These are phyloP conservation scores for Lycodopsis pacificus DNA, from an alignment of 2,797 vertebrate species.

Conservation along the genomic window DNA sequence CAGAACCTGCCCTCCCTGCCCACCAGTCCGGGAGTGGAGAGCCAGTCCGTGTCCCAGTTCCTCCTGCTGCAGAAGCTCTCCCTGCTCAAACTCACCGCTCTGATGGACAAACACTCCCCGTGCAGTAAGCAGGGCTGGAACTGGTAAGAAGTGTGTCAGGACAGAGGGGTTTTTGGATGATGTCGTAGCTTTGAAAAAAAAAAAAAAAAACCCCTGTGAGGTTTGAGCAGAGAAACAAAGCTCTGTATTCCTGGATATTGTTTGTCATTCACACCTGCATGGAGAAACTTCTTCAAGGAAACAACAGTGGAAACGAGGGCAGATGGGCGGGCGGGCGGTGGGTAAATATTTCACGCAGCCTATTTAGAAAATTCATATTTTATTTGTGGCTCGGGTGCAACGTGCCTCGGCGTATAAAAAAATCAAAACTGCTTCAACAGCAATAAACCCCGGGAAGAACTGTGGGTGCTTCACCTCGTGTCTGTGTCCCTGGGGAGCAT, in stretches of 20 bases:
- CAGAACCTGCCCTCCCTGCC: conserved; percentile 69
- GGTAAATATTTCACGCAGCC: conserved; percentile 62
- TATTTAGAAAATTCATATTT: conserved; percentile 59
- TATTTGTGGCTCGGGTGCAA: conserved; percentile 70
- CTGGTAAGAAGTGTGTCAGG: conserved; percentile 83
- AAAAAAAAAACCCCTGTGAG: too few species aligned
- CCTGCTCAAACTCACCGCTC: conserved; percentile 87
- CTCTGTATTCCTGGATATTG: neutral
- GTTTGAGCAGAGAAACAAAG: neutral
- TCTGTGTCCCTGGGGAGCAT: neutral
- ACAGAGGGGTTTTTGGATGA: rapidly evolving
- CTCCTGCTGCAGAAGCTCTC: conserved; percentile 87
- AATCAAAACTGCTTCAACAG: conserved; percentile 34
- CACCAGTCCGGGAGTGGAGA: conserved; percentile 70
- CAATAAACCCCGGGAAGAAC: conserved; percentile 11
- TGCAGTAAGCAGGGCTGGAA: conserved; percentile 92
- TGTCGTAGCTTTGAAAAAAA: conserved; percentile 18
- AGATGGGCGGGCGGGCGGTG: conserved; percentile 33
- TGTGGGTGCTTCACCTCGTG: neutral
- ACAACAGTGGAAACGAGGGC: conserved; percentile 43
- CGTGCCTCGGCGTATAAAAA: conserved; percentile 25
- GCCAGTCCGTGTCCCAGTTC: conserved; percentile 83
- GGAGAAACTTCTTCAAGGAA: conserved; percentile 47
- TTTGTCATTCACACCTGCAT: conserved; percentile 26
- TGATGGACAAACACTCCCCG: conserved; percentile 92